Evolutionary conservation across 1,140 invertebrate genomes (phyloP).

Genomic region (Triops cancriformis): DNA sequence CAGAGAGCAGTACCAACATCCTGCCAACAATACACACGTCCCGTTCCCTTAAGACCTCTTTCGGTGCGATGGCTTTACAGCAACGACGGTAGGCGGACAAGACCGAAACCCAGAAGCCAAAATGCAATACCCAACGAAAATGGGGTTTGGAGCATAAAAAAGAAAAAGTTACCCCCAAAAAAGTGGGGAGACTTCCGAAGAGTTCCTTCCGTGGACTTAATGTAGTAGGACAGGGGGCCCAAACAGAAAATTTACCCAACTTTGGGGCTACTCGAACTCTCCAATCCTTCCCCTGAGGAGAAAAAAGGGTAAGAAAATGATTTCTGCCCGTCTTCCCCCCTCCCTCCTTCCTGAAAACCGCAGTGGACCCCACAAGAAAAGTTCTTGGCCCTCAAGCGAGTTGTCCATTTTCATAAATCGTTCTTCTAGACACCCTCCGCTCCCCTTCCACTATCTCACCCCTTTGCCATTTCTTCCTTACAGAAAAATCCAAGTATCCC

Average conservation of each 20-base stretch:
- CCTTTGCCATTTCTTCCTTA: neutral
- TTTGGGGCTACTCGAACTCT: neutral
- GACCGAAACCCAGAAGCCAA: neutral
- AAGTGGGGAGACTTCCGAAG: too few relatives aligned
- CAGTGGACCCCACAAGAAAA: neutral
- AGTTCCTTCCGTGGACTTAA: neutral
- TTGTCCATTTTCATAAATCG: constrained; percentile 14
- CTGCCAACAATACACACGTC: constrained; percentile 1
- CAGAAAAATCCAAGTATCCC: neutral
- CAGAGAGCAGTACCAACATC: constrained; percentile 1
- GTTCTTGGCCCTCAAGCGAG: neutral
- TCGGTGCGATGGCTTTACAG: neutral
- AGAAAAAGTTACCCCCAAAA: neutral
- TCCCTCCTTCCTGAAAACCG: neutral
- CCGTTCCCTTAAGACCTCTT: neutral
- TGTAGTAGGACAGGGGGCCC: neutral
- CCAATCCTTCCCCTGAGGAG: neutral
- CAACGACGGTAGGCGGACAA: neutral
- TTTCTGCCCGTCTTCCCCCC: neutral
- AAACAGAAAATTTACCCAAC: neutral
- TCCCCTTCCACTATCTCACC: neutral
- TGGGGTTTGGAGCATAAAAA: neutral
- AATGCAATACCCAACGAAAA: too few relatives aligned
- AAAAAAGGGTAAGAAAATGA: neutral
- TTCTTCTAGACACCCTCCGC: neutral